Base-by-base conservation (phyloP, 1,140 invertebrate genomes). In the Drosophila parabipectinata region DNA sequence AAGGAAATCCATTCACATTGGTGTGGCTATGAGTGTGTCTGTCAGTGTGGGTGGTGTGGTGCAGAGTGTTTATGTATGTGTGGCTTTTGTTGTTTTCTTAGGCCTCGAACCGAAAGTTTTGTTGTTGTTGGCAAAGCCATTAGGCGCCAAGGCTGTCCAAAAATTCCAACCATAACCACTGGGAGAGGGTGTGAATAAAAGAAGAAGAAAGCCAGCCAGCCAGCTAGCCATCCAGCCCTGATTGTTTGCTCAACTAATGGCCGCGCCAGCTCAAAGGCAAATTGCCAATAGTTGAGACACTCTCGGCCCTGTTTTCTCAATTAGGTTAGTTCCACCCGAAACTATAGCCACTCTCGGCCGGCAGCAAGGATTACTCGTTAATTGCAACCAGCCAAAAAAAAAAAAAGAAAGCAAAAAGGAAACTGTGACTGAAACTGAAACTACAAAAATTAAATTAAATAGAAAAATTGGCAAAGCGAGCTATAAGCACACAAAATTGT, bases 231-330 rank as follows among this genome's bases (percentile, higher is more conserved):
- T 45, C 45, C 50, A 62, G 73, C 69, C 41, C 66, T 75, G 82
- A 82, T 87, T 87, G 82, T 87, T 87, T 87, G 82, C 79, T 44
- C 71, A 87, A 76, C 82, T 87, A 87, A 87, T 87, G 82, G 83
- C 59, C 67, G 48, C 54, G 62, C 37, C 52, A 45, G 41, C 50
- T 47, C 48, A 57, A 77, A 66, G 47, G 77, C 72, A 60, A 80
- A 84, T 73, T 76, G 72, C 54, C 68, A 74, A 69, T 63, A 71
- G 69, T 67, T 58, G 37, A 45, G 37, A 45, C 67, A 60, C 53
- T 77, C 32, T 37, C 32, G 67, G 48, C 26, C 60, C 54, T 63
- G 50, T 41, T 67, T 18, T 58, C 64, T 59, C 60, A 75, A 75
- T 75, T 75, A 75, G 71, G 60, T 52, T 50, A 44, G 52, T 74